These are phyloP conservation scores for Agonopterix alstromeriana DNA, from an alignment of 2,888 invertebrate genomes.

Conservation along the genomic window DNA sequence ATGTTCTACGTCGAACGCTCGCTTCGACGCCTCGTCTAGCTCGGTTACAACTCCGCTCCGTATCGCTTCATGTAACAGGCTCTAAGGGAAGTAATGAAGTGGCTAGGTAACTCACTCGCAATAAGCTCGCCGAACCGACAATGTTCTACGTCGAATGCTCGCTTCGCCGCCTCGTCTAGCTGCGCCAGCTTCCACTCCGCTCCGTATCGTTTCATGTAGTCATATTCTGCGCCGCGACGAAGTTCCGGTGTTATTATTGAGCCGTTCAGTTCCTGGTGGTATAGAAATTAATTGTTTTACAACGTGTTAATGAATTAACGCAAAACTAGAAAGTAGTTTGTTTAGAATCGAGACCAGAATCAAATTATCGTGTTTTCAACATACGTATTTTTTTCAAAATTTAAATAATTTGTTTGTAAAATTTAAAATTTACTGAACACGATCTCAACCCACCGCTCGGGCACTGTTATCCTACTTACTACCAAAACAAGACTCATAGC, in stretches of 20 bases:
- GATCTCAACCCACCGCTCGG: too few relatives aligned
- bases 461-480: too few relatives aligned
- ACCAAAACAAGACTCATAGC: too few relatives aligned
- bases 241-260: conserved; percentile 81
- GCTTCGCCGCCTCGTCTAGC: conserved; percentile 54
- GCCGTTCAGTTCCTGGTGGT: conserved; percentile 80
- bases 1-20: conserved; percentile 81
- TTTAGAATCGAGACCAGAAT: too few relatives aligned
- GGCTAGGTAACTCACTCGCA: conserved; percentile 77
- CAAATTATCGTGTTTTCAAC: too few relatives aligned
- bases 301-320: too few relatives aligned
- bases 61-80: conserved; percentile 84
- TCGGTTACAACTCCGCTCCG: conserved; percentile 82
- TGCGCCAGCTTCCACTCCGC: conserved; percentile 80
- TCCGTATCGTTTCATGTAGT: conserved; percentile 91
- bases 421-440: too few relatives aligned
- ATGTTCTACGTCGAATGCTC: conserved; percentile 81
- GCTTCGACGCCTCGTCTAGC: conserved; percentile 54
- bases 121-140: conserved; percentile 86
- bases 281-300: too few relatives aligned
- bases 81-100: too few relatives aligned
- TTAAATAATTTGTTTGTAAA: too few relatives aligned
- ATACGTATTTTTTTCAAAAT: too few relatives aligned
- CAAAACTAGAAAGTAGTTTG: too few relatives aligned
- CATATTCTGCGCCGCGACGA: conserved; percentile 91